Percentiles rank a stretch among this genome's conserved stretches.
Conservation (phyloP, 2,113 vertebrate genomes). For the Protomyctophum bolini region DNA sequence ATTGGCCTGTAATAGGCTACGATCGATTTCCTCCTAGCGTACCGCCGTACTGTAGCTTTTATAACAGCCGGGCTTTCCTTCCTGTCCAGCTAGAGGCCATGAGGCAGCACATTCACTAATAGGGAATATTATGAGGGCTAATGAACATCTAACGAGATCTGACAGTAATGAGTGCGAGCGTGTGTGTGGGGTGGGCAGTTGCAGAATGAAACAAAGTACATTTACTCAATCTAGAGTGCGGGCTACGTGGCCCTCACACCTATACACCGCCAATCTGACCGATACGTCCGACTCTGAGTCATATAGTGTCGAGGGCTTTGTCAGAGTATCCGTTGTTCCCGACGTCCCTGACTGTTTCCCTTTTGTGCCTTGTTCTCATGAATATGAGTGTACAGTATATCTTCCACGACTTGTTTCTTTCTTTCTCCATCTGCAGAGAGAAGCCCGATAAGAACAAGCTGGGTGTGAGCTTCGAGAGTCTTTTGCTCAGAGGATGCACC, state of each 20-base stretch:
- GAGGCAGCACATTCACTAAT: conserved; percentile 58
- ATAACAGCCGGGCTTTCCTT: conserved; percentile 36
- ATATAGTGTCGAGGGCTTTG: no score
- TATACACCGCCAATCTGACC: no score
- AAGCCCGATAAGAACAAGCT: conserved; percentile 81
- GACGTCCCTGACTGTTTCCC: no score
- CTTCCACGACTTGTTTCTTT: conserved; percentile 18
- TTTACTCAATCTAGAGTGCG: no score
- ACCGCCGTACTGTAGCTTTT: conserved; percentile 48
- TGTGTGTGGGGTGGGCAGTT: no score
- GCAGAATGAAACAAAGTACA: no score
- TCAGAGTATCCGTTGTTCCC: no score
- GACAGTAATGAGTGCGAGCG: conserved; percentile 47
- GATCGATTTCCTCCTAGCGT: conserved; percentile 67
- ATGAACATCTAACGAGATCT: conserved; percentile 63
- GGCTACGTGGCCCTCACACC: no score
- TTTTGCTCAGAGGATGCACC: conserved; percentile 91
- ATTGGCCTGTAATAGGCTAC: conserved; percentile 58
- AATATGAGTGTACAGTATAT: no score
- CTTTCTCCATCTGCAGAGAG: conserved; percentile 80
- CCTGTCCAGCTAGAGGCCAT: conserved; percentile 34
- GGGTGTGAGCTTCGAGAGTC: conserved; percentile 87
- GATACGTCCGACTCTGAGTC: no score
- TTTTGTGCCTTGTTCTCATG: no score
- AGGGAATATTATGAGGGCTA: conserved; percentile 44